Conservation (phyloP, 2,797 vertebrate species). For the Falco rusticolus region DNA sequence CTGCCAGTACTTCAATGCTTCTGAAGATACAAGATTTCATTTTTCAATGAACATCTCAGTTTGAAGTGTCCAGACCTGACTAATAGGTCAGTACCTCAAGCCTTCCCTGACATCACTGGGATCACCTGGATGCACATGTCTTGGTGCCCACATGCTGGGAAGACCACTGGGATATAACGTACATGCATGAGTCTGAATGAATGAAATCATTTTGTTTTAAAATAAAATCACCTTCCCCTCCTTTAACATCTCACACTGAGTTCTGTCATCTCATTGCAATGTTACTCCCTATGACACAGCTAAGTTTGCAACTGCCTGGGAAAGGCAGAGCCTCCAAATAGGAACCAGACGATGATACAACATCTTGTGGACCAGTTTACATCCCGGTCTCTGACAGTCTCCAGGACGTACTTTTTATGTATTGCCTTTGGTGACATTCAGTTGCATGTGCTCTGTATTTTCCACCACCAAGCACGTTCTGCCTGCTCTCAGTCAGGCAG, state of each 20-base stretch:
- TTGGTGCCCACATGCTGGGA: neutral
- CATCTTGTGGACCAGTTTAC: neutral
- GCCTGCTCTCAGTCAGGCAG: neutral
- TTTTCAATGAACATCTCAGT: neutral
- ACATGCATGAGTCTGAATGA: neutral
- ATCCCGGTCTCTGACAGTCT: neutral
- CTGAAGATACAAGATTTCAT: neutral
- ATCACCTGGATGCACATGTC: neutral
- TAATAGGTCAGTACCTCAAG: neutral
- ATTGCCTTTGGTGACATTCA: neutral
- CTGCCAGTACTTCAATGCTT: neutral
- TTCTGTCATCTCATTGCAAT: neutral
- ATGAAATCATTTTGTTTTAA: neutral
- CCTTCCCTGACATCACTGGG: neutral
- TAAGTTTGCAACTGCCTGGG: neutral
- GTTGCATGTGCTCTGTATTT: accelerated
- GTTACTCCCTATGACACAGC: neutral
- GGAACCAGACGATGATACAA: neutral
- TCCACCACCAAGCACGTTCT: neutral
- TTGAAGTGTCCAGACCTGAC: neutral
- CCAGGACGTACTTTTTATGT: neutral
- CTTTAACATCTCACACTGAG: neutral
- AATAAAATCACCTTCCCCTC: neutral
- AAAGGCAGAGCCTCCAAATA: neutral
- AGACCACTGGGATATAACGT: neutral